Evolutionary conservation across 2,888 invertebrate genomes (phyloP).

Genomic region (Cheilosia variabilis): DNA sequence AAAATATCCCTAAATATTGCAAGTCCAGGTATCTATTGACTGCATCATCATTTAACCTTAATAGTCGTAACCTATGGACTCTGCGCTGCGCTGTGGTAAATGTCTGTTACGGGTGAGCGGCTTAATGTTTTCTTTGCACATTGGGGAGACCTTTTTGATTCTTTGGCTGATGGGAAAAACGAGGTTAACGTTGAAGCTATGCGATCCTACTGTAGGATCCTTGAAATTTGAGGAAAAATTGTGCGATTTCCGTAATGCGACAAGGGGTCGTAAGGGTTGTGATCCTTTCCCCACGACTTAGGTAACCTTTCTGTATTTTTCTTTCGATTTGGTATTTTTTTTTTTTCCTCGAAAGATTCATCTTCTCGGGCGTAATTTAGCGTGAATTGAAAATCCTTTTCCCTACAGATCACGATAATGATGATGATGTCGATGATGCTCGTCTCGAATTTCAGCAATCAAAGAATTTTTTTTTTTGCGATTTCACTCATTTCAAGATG

Average conservation of each 20-base stretch:
- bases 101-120: conserved; percentile 73
- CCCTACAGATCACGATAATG: conserved; percentile 61
- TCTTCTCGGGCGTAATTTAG: conserved; percentile 71
- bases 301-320: conserved; percentile 59
- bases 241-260: conserved; percentile 57
- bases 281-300: conserved; percentile 66
- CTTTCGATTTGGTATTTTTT: conserved; percentile 44
- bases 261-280: conserved; percentile 73
- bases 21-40: conserved; percentile 54
- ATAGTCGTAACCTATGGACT: conserved; percentile 74
- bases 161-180: conserved; percentile 42
- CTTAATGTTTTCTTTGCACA: conserved; percentile 47
- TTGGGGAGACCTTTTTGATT: conserved; percentile 49
- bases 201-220: conserved; percentile 59
- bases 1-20: conserved; percentile 27
- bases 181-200: conserved; percentile 27
- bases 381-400: conserved; percentile 73
- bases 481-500: conserved; percentile 41
- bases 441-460: conserved; percentile 68
- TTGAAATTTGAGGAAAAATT: conserved; percentile 72
- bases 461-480: conserved; percentile 48
- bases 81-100: conserved; percentile 70
- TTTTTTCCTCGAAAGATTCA: conserved; percentile 51
- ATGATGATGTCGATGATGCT: conserved; percentile 73
- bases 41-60: conserved; percentile 72